Evolutionary conservation across 2,888 invertebrate species (phyloP), one percentile per base, ranked within the genome.

Genomic region (Aleiodes alternator): DNA sequence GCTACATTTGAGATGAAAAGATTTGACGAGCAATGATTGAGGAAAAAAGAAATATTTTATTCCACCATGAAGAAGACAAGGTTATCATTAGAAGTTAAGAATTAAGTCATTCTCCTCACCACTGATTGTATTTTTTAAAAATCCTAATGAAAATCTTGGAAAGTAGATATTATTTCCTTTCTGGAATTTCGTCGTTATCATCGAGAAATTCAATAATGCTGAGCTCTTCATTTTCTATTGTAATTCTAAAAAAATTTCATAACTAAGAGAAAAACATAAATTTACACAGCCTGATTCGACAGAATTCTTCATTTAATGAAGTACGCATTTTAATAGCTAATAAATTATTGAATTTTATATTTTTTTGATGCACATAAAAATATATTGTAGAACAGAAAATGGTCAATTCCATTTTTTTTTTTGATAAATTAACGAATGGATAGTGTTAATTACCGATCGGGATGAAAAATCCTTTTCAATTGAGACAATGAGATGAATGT

Each of bases 221-320:
- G 53, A 53, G 5, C 5, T 53, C 59, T 61, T 38, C 59, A 61
- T 9, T 7, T 31, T 7, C 5, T 34, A 56, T 61, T 38, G 8
- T n/a, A 43, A 64, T 11, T 29, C 64, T 16, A 34, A 34, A 3
- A 11, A 64, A 43, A 48, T 43, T 23, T 34, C 43, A 23, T 11
- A 48, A 64, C 7, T 48, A 12, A 43, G 7, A 2, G n/a, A 23
- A 11, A 7, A 2, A 64, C 43, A 64, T 9, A 23, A 16, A 23
- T 14, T 64, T 59, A 59, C 59, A 59, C 59, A 59, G 57, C 61
- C 61, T 61, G 64, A 64, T 11, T 64, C 43, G 43, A 64, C 43
- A 31, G 4, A 64, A 64, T 43, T 43, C 43, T 48, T 43, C 14
- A 43, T 16, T 43, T 48, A n/a, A 48, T 23, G 64, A 64, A 16